Percentiles rank a stretch among this genome's conserved stretches.
Evolutionary conservation across 2,888 invertebrate species (phyloP).

Genomic region (Cosmorhoe ocellata): DNA sequence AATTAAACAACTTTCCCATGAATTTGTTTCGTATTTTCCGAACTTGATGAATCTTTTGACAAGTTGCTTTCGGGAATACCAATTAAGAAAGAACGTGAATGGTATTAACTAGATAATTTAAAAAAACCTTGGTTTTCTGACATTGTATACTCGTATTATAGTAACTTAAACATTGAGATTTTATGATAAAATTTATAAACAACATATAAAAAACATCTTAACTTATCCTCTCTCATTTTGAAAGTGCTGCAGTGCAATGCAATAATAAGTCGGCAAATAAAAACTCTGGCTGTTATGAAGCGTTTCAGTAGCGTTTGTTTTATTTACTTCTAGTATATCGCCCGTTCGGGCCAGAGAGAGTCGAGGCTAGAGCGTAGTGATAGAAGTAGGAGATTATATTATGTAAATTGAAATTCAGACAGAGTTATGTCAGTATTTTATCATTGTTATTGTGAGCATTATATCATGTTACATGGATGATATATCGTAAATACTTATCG

Average conservation of each 20-base stretch:
- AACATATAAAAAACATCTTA: conserved; percentile 35
- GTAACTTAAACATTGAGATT: no score
- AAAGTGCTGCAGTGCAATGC: conserved; percentile 38
- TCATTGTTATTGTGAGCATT: neutral
- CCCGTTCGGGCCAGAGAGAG: conserved; percentile 30
- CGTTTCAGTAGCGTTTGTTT: conserved; percentile 47
- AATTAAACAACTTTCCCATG: conserved; percentile 27
- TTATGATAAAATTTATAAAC: conserved; percentile 14
- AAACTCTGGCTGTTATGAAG: conserved; percentile 50
- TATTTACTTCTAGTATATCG: conserved; percentile 44
- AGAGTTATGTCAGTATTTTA: neutral
- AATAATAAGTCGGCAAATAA: conserved; percentile 50
- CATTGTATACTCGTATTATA: no score
- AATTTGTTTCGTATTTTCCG: conserved; percentile 25
- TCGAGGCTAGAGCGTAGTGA: conserved; percentile 15
- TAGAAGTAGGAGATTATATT: no score
- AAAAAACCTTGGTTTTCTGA: no score
- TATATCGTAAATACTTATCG: no score
- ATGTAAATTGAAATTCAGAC: no score
- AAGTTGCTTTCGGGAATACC: conserved; percentile 21
- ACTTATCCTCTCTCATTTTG: conserved; percentile 41
- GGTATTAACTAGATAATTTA: neutral
- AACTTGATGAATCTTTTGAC: conserved; percentile 28
- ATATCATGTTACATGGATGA: no score
- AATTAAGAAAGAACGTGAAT: conserved; percentile 16